Percentiles rank a stretch among this genome's conserved stretches.
Conservation (phyloP, 1,140 invertebrate genomes). For the Metopolophium dirhodum region DNA sequence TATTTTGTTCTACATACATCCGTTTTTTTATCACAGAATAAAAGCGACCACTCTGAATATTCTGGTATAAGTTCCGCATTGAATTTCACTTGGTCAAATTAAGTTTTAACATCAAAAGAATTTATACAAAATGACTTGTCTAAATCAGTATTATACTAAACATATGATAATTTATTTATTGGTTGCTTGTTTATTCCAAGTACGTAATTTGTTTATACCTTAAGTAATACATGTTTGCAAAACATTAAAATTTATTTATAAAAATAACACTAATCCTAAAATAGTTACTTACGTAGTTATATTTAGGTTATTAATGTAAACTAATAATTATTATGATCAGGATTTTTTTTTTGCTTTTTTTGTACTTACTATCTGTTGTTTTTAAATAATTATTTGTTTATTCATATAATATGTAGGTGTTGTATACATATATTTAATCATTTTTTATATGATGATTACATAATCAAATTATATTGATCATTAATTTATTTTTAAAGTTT, state of each 20-base stretch:
- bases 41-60: not conserved
- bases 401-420: too few species aligned
- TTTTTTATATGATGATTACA: too few species aligned
- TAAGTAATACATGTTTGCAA: not conserved
- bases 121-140: not conserved
- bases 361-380: not conserved
- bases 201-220: not conserved
- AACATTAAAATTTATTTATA: not conserved
- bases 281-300: too few species aligned
- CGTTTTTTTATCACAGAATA: not conserved
- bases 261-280: not conserved
- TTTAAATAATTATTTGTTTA: not conserved
- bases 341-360: not conserved
- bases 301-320: too few species aligned
- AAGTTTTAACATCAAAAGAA: not conserved
- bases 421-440: too few species aligned
- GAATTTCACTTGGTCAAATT: not conserved
- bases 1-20: not conserved
- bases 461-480: too few species aligned
- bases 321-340: not conserved
- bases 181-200: constrained; percentile 13
- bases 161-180: not conserved
- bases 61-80: not conserved
- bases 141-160: not conserved
- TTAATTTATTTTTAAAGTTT: too few species aligned